Evolutionary conservation across 2,888 invertebrate species (phyloP), one percentile per base, ranked within the genome.

Genomic region (Adineta ricciae): DNA sequence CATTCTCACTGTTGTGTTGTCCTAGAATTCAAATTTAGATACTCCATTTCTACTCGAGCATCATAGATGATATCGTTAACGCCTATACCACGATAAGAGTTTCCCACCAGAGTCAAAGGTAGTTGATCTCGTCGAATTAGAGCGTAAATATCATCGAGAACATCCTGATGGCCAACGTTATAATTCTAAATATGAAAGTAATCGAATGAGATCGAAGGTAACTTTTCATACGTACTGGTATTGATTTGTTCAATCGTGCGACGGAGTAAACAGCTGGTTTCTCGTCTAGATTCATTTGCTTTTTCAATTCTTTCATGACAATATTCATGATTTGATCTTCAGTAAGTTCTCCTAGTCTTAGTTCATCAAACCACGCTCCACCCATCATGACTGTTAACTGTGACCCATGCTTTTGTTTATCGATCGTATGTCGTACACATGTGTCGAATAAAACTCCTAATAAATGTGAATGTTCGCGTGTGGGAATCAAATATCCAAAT

Each of bases 61-160:
- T 85, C 83, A 49, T 50, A 85, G n/a, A 85, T 85, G 16, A 83
- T 73, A 84, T 85, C 85, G 49, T 50, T 85, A 27, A 85, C 16
- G n/a, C 85, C 85, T n/a, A 85, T 52, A 56, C 85, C 85, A 32
- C 73, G 73, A 82, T 85, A 85, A n/a, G 85, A 85, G 82, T 78
- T 83, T 54, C 85, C 85, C 36, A 83, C 82, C n/a, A 85, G 52
- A 41, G 83, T 83, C 4, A 85, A 38, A 21, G 46, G 78, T 38
- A 85, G 46, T 8, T 56, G 52, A 41, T 84, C 19, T 16, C 83
- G 56, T 52, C 52, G 56, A 27, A 85, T 32, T 32, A 50, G n/a
- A 21, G 64, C 36, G 7, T 85, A 41, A 3, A 85, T 84, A 32
- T 84, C 46, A 73, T 82, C 82, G 21, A 85, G 82, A 7, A 85